Base-by-base conservation (phyloP, 1,140 invertebrate species). In the Trichonephila inaurata region DNA sequence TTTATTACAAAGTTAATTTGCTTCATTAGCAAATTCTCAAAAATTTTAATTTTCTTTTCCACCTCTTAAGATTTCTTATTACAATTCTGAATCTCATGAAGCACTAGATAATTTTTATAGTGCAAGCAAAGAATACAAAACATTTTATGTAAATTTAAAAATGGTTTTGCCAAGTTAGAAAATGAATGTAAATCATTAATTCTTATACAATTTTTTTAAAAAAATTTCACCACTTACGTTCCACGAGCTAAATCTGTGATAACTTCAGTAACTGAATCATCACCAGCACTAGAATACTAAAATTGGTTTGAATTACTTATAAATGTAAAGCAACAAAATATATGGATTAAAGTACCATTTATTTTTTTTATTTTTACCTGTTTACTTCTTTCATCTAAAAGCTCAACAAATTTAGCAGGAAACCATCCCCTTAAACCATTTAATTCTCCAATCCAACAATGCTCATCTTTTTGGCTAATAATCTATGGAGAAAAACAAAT, bases 401-500 rank as follows among this genome's bases (percentile, higher is more conserved):
- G 96, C 95, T 99, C 98, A 0, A 99, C 99, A 97, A 99, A 99
- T 96, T 99, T 98, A 10, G 99, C 99, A 28, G 99, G 99, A 96
- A 99, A 99, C 99, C 99, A 99, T 66, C 99, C 99, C 95, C 98
- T 96, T 61, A 99, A 96, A 3, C 99, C 99, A 97, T 99, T 99
- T 3, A 99, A 96, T 96, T 99, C 99, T 83, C 99, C 99, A 94
- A 99, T 97, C 99, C 99, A 99, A 96, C 99, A 99, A 96, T 99
- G 99, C 95, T 99, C 99, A 96, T 99, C 99, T 96, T 99, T 98
- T 95, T 99, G 98, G 95, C 98, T 99, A 51, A 99, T 98, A 62
- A 99, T 98, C 96, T 96, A 89, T 88, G 81, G 40, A 91, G 72
- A 94, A 88, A 94, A 69, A 93, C 21, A 51, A 66, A 88, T 64